phyloP scores from a whole-genome alignment of 2,113 vertebrate species.

The Orcinus orca region DNA sequence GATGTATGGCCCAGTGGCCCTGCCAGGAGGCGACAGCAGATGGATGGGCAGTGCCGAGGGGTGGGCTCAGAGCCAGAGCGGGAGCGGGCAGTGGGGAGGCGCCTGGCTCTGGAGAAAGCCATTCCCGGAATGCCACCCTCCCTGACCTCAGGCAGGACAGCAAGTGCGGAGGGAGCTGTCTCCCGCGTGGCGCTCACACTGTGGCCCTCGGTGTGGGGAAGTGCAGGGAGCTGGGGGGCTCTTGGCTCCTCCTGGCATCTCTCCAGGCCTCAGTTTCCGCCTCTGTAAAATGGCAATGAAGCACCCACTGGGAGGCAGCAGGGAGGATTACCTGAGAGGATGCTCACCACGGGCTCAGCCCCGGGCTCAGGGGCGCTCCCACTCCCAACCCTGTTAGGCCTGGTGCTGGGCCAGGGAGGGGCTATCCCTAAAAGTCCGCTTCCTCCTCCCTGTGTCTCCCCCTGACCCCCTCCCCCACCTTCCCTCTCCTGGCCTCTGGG shows the following conservation, averaged over 20 bases:
- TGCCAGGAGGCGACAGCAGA: slow-evolving; percentile 71
- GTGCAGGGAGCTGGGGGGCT: background rate
- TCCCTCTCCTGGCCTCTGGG: background rate
- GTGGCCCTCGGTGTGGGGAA: background rate
- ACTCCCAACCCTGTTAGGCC: background rate
- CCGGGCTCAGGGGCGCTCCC: background rate
- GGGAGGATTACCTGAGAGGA: background rate
- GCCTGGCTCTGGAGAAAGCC: slow-evolving; percentile 43
- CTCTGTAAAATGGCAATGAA: background rate
- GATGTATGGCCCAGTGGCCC: background rate
- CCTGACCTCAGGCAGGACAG: background rate
- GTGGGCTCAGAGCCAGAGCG: slow-evolving; percentile 65
- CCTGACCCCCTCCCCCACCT: rapidly evolving
- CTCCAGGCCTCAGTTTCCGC: background rate
- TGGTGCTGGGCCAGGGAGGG: background rate
- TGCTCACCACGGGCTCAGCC: background rate
- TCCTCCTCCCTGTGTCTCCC: background rate
- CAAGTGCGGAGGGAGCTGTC: background rate
- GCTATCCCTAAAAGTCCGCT: background rate
- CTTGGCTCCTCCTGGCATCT: background rate
- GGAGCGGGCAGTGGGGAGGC: background rate
- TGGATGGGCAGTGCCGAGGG: slow-evolving; percentile 37
- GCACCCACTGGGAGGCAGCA: background rate
- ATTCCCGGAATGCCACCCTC: slow-evolving; percentile 64
- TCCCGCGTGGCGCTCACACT: background rate